Evolutionary conservation across 2,888 invertebrate species (phyloP).

Genomic region (Spialia ferax): DNA sequence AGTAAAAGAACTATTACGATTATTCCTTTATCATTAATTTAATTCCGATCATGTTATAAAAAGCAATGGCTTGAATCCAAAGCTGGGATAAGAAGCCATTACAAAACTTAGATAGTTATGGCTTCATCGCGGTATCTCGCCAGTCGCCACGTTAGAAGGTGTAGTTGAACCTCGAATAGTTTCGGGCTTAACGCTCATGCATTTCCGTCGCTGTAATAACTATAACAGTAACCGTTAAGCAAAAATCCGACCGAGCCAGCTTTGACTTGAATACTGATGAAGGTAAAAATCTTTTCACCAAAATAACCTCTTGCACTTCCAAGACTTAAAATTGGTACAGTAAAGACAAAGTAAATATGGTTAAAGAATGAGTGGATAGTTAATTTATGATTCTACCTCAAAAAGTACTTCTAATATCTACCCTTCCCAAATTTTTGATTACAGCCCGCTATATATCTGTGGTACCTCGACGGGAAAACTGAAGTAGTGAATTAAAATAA

Average conservation of each 20-base stretch:
- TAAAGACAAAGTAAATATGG: too few species aligned
- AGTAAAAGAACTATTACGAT: too few species aligned
- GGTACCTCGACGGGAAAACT: too few species aligned
- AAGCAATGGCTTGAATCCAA: too few species aligned
- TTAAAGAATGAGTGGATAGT: too few species aligned
- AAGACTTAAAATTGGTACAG: neutral
- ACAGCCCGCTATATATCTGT: too few species aligned
- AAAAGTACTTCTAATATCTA: too few species aligned
- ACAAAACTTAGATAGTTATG: neutral
- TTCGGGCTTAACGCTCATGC: constrained; percentile 33
- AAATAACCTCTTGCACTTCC: neutral
- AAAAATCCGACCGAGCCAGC: constrained; percentile 24
- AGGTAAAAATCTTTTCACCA: constrained; percentile 1
- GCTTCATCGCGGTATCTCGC: neutral
- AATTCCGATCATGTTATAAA: too few species aligned
- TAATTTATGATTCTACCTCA: too few species aligned
- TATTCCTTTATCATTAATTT: too few species aligned
- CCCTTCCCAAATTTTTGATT: too few species aligned
- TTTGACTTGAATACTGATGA: constrained; percentile 29
- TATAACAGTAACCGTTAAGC: constrained; percentile 37
- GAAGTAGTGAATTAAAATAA: too few species aligned
- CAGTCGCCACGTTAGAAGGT: neutral
- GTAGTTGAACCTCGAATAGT: constrained; percentile 28
- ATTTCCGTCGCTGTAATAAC: constrained; percentile 25
- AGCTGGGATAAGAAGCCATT: neutral